Base-by-base conservation (phyloP, 2,113 vertebrate species). In the Neomonachus schauinslandi region DNA sequence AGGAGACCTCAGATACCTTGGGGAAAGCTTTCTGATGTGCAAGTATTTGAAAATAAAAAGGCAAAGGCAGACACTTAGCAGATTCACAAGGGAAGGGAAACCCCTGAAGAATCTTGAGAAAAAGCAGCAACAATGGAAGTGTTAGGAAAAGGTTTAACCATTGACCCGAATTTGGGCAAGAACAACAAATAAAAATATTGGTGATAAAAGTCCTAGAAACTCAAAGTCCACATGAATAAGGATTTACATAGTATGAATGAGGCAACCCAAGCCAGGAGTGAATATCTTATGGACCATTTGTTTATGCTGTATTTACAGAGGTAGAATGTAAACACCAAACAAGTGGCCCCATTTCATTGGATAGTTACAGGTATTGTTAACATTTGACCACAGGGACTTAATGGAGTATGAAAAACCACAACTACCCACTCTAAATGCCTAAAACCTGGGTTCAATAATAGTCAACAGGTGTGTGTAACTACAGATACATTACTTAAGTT, bases 11-110 rank as follows among this genome's bases (percentile, higher is more conserved):
- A 49, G 76, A 33, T 22, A 96, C 83, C 82, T 89, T 74, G 46
- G 96, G 92, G 83, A 97, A 92, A 83, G n/a, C 89, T 86, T 92
- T 59, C 72, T 76, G 81, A 93, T 69, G n/a, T 77, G 24, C 2
- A 51, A 13, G 5, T 22, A n/a, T 77, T 89, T 96, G 77, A 89
- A 96, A 90, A 90, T 80, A 71, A 88, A 94, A 94, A 89, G 51
- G 31, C 76, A 86, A 96, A 97, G 80, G 88, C 77, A 97, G 91
- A 93, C 93, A 74, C 90, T 87, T 26, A 49, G 8, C 49, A 82
- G 24, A 86, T 89, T 89, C 83, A 87, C 19, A 39, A 89, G 39
- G 79, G 77, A 95, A 91, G 87, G 21, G 16, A 95, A 93, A 91
- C 21, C 16, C 46, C 33, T 76, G 28, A 89, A 92, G 87, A 92